A percentile compares a stretch with the other conserved stretches of the same genome.
These are phyloP conservation scores for Harpagifer antarcticus DNA, from an alignment of 2,797 vertebrate species.

Conservation along the genomic window DNA sequence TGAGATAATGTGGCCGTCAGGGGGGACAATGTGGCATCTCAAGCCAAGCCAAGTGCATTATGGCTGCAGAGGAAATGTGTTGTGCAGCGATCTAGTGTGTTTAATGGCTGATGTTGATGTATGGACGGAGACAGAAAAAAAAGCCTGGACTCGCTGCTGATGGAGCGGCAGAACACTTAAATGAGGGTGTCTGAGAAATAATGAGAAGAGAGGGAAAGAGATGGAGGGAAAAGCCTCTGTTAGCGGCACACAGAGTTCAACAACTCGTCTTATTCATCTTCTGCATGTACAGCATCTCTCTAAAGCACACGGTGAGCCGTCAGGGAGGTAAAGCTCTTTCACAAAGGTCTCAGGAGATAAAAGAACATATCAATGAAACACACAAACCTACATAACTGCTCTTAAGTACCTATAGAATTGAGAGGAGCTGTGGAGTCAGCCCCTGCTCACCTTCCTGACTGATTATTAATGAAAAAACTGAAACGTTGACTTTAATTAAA, in stretches of 20 bases:
- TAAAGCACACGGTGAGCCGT: conserved; percentile 1
- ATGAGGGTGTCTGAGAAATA: conserved; percentile 17
- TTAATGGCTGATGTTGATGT: conserved; percentile 40
- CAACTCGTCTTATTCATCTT: conserved; percentile 7
- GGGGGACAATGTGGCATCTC: conserved; percentile 45
- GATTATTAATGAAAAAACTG: not conserved
- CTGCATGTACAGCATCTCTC: not conserved
- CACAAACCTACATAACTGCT: not conserved
- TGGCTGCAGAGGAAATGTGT: conserved; percentile 43
- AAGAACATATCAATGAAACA: not conserved
- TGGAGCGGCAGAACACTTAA: conserved; percentile 31
- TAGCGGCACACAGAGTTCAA: conserved; percentile 1
- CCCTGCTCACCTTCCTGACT: not conserved
- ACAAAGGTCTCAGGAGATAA: conserved; percentile 1
- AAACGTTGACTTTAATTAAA: no score
- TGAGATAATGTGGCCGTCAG: conserved; percentile 34
- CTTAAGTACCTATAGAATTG: not conserved
- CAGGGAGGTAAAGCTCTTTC: conserved; percentile 2
- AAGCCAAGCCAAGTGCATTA: conserved; percentile 42
- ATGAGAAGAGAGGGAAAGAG: conserved; percentile 1
- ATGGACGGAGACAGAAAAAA: conserved; percentile 26
- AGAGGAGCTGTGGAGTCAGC: not conserved
- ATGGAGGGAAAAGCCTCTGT: not conserved
- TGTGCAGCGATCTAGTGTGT: conserved; percentile 32
- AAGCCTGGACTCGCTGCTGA: not conserved